Evolutionary conservation across 2,797 vertebrate species (phyloP).

Genomic region (Scyliorhinus canicula): DNA sequence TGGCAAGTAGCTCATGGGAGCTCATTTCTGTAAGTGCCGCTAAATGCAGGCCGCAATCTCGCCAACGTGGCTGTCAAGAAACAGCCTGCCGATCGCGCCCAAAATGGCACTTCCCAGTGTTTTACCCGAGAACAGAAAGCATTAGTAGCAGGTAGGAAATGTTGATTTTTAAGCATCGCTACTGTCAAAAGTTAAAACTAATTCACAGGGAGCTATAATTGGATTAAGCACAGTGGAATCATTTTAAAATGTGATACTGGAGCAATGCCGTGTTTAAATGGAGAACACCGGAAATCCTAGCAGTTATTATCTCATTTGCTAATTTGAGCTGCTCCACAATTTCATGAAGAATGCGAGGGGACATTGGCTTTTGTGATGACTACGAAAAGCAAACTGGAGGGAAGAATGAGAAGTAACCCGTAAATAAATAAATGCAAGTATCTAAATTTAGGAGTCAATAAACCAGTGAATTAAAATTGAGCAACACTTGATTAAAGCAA

Average conservation of each 20-base stretch:
- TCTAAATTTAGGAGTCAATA: background rate
- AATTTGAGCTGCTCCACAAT: background rate
- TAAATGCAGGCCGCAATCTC: no score
- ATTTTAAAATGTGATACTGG: background rate
- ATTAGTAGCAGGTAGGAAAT: background rate
- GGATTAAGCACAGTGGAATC: background rate
- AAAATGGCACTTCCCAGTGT: no score
- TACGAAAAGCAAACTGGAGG: background rate
- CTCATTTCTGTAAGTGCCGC: no score
- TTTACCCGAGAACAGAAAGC: background rate
- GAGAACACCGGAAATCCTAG: background rate
- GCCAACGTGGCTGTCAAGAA: no score
- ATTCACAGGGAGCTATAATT: background rate
- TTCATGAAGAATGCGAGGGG: background rate
- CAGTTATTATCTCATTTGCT: background rate
- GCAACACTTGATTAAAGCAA: background rate
- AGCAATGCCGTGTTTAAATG: background rate
- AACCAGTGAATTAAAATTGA: background rate
- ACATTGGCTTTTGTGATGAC: background rate
- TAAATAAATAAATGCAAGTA: background rate
- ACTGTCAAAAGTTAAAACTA: background rate
- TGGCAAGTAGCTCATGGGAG: no score
- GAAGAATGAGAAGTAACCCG: background rate
- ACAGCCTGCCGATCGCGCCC: no score
- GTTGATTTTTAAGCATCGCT: background rate